Evolutionary conservation across 2,113 vertebrate species (phyloP).

Genomic region (Corvus cornix): DNA sequence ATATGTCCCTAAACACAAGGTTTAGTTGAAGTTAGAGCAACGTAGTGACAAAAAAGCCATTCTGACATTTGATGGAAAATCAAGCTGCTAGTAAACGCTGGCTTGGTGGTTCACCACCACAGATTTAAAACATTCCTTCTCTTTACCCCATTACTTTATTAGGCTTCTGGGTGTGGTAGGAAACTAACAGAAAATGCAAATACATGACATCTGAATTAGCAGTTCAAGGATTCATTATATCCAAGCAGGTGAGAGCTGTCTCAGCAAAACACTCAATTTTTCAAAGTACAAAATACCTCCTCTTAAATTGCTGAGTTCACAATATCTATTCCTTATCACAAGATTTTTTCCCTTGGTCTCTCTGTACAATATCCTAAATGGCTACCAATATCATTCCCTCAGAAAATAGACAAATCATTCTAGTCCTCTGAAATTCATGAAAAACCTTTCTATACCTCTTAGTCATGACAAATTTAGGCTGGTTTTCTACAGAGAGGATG

Average conservation of each 20-base stretch:
- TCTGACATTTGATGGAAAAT: neutral
- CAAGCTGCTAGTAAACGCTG: neutral
- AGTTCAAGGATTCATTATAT: neutral
- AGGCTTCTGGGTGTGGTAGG: neutral
- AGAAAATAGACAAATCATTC: neutral
- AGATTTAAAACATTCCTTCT: neutral
- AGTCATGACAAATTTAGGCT: neutral
- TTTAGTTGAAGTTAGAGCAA: neutral
- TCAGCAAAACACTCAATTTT: neutral
- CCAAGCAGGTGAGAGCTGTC: neutral
- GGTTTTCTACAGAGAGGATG: neutral
- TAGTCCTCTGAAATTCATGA: neutral
- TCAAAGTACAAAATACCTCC: neutral
- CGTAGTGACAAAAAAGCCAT: neutral
- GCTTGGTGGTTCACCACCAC: neutral
- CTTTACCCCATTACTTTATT: neutral
- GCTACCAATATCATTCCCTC: neutral
- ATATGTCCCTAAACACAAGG: accelerated
- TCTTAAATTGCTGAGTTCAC: neutral
- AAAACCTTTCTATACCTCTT: neutral
- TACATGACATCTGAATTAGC: neutral
- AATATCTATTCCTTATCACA: neutral
- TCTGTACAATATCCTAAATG: neutral
- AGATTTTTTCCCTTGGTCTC: neutral
- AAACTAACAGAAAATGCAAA: neutral